Conservation (phyloP, 1,140 invertebrate genomes). For the Drosophila nigromelanica region DNA sequence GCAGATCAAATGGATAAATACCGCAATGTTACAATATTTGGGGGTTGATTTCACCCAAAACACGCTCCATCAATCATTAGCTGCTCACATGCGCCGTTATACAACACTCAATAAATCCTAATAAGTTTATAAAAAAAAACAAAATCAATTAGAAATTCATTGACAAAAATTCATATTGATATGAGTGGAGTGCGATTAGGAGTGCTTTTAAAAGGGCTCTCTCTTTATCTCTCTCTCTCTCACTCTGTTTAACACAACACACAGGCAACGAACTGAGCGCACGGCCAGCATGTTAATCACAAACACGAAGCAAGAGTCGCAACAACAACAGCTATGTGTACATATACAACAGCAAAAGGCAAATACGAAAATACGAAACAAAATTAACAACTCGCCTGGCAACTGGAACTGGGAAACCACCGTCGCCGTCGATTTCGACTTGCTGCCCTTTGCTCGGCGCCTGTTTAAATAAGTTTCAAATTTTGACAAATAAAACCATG, state of each 20-base stretch:
- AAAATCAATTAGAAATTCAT: conserved; percentile 64
- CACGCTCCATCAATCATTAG: conserved; percentile 30
- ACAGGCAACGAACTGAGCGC: conserved; percentile 13
- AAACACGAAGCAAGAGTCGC: conserved; percentile 22
- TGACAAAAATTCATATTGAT: conserved; percentile 50
- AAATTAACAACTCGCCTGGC: conserved; percentile 45
- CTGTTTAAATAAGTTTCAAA: conserved; percentile 84
- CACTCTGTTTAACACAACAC: background rate
- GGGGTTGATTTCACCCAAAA: background rate
- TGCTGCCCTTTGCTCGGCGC: conserved; percentile 66
- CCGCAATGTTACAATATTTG: background rate
- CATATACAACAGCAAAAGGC: conserved; percentile 38
- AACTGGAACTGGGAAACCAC: conserved; percentile 30
- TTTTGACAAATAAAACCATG: conserved; percentile 84
- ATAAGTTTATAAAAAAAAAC: conserved; percentile 2
- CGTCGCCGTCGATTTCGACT: conserved; percentile 22
- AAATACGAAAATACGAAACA: conserved; percentile 25
- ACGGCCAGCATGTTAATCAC: conserved; percentile 67
- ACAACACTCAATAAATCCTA: conserved; percentile 23
- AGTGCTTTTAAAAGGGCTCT: conserved; percentile 35
- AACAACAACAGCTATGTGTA: conserved; percentile 40
- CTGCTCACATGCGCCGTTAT: conserved; percentile 1
- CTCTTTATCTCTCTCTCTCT: conserved; percentile 7
- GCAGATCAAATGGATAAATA: conserved; percentile 1
- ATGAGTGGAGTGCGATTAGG: conserved; percentile 7